Percentiles rank a stretch among this genome's conserved stretches.
phyloP scores from a whole-genome alignment of 2,113 vertebrate genomes.

The Myocastor coypus region DNA sequence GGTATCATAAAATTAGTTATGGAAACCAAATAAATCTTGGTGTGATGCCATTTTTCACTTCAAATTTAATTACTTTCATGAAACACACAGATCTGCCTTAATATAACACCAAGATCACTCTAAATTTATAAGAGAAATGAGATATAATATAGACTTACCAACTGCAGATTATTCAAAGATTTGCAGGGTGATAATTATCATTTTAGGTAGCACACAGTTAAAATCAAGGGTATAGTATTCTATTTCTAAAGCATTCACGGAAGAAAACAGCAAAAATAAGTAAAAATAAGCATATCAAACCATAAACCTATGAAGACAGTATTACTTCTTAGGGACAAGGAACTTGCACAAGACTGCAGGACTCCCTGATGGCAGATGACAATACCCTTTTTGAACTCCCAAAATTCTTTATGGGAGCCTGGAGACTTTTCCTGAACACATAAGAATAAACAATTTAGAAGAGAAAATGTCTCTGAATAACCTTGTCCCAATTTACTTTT shows the following conservation, averaged over 20 bases:
- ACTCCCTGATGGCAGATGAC: not conserved
- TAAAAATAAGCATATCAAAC: not conserved
- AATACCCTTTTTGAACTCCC: not conserved
- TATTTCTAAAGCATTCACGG: not conserved
- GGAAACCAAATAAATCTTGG: conserved; percentile 34
- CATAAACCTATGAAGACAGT: conserved; percentile 15
- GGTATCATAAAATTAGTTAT: conserved; percentile 26
- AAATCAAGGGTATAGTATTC: conserved; percentile 11
- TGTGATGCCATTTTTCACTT: conserved; percentile 31
- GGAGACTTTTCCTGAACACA: not conserved
- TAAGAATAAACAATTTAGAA: not conserved
- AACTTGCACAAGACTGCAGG: not conserved
- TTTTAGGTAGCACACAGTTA: not conserved
- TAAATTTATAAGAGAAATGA: not conserved
- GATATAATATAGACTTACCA: not conserved
- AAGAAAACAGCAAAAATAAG: conserved; percentile 30
- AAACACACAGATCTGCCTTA: not conserved
- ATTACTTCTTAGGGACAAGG: conserved; percentile 3
- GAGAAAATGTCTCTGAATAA: not conserved
- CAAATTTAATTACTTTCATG: conserved; percentile 39
- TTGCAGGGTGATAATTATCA: not conserved
- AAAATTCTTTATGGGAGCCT: not conserved
- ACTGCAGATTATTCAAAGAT: not conserved
- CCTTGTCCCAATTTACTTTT: not conserved
- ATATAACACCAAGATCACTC: not conserved